Percentiles rank a stretch among this genome's conserved stretches.
These are phyloP conservation scores for Monoplex corrugatus DNA, from an alignment of 2,888 invertebrate species.

Conservation along the genomic window DNA sequence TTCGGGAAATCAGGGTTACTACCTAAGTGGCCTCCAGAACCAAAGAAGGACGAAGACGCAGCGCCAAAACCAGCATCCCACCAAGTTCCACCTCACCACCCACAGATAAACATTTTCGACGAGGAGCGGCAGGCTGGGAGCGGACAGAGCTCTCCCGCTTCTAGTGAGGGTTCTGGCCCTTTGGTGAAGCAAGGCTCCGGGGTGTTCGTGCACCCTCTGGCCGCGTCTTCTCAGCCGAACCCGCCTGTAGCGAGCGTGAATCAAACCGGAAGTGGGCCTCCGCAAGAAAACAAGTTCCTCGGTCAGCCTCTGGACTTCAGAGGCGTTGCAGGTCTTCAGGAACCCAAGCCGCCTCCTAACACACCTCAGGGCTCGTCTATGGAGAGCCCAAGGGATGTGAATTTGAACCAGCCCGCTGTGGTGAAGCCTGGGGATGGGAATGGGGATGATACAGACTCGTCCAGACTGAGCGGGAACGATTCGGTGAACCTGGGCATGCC, in stretches of 20 bases:
- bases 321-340: not conserved
- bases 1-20: slow-evolving; percentile 66
- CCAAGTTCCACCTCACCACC: slow-evolving; percentile 53
- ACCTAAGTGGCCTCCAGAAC: slow-evolving; percentile 32
- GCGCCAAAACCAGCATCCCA: not conserved
- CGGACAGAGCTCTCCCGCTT: slow-evolving; percentile 78
- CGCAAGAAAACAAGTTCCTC: not conserved
- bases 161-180: slow-evolving; percentile 67
- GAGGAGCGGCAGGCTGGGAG: slow-evolving; percentile 76
- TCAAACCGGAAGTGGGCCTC: not conserved
- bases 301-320: not conserved
- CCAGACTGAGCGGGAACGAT: not conserved
- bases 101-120: slow-evolving; percentile 68
- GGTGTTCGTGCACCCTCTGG: slow-evolving; percentile 6
- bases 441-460: not conserved
- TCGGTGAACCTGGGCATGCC: not conserved
- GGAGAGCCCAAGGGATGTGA: not conserved
- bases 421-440: not conserved
- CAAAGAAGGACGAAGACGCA: slow-evolving; percentile 4
- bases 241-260: not conserved
- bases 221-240: not conserved
- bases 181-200: slow-evolving; percentile 34
- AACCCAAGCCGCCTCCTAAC: slow-evolving; percentile 28
- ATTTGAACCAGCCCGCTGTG: not conserved
- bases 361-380: not conserved